Base-by-base conservation (phyloP, 2,113 vertebrate genomes). In the Dicrurus megarhynchus region DNA sequence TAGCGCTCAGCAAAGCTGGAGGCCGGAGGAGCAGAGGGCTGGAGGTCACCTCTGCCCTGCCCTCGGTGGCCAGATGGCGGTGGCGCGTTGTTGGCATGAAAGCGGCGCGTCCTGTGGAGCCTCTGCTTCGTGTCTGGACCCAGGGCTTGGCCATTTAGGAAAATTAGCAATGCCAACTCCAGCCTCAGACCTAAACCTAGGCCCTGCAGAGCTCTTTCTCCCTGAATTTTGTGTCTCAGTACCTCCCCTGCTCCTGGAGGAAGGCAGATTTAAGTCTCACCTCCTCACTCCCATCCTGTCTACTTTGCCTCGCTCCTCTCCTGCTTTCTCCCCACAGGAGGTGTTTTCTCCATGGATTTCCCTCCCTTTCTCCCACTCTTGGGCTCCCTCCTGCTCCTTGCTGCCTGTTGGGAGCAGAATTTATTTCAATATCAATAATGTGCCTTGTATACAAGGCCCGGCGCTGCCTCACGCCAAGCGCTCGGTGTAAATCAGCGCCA, bases 391-490 rank as follows among this genome's bases (percentile, higher is more conserved):
- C 75, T 50, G 17, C 87, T 85, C 77, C 82, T 71, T 86, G 59
- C 64, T 80, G 35, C 95, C 95, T 44, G 67, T 96, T 97, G 70
- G 95, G 89, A 96, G 90, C 79, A 93, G 47, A 96, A 97, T 96
- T 97, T 95, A 97, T 98, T 90, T 49, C 95, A 88, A 83, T 87
- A 96, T 97, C 97, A 95, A 96, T 97, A 96, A 95, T 39, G 86
- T 68, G 94, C 70, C 96, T 96, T 96, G 96, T 97, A 91, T 91
- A 97, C 97, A 97, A 95, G 95, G 84, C 70, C 63, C 60, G n/a
- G 80, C 16, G 35, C 16, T 52, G 92, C 88, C 93, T 92, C 83
- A 33, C 52, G 84, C 13, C 13, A 30, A 96, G 90, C 35, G 23
- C 71, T 22, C 8, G 26, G 88, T 46, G 95, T 96, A 97, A 97